Evolutionary conservation across 2,888 invertebrate genomes (phyloP), one percentile per base, ranked within the genome.

Genomic region (Orthonevra nobilis): DNA sequence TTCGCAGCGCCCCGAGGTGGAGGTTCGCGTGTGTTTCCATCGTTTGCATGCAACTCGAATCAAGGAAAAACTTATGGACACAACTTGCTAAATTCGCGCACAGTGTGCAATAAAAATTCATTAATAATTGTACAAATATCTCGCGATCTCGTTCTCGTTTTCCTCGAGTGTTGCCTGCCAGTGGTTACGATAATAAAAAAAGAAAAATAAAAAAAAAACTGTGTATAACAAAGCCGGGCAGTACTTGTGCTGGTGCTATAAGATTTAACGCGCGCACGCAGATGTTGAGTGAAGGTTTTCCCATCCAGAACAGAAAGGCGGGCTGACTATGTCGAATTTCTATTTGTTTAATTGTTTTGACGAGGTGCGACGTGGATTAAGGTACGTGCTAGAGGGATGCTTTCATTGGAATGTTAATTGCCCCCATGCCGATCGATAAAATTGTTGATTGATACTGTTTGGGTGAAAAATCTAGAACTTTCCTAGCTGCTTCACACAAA

Each of bases 291-390:
- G 46, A 12, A 56, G 38, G 38, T 54, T 72, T 63, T 61, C 46
- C 20, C 20, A 26, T 14, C 15, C 9, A n/a, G 32, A 32, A 5
- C 19, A 28, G 19, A 19, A n/a, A 44, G 36, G 32, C 63, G 12
- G 28, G 50, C 40, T 44, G 56, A 14, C 42, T 23, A 79, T 79
- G 79, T 56, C 79, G 46, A 79, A 79, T 66, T 61, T 66, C 48
- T 60, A 73, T 68, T 66, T 72, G 48, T 73, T 73, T 68, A 73
- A 73, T 68, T 79, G 79, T 61, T 79, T 79, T 23, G 68, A 73
- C 38, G 79, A 73, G 61, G 42, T 79, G 40, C 60, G 73, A 38
- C 72, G 73, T 42, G 48, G 40, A 48, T 42, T 79, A 14, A 68
- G 79, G 79, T 79, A 61, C 46, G 72, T 70, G 10, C 9, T 1